Percentiles rank a stretch among this genome's conserved stretches.
These are phyloP conservation scores for Regulus satrapa DNA, from an alignment of 2,113 vertebrate species.

Conservation along the genomic window DNA sequence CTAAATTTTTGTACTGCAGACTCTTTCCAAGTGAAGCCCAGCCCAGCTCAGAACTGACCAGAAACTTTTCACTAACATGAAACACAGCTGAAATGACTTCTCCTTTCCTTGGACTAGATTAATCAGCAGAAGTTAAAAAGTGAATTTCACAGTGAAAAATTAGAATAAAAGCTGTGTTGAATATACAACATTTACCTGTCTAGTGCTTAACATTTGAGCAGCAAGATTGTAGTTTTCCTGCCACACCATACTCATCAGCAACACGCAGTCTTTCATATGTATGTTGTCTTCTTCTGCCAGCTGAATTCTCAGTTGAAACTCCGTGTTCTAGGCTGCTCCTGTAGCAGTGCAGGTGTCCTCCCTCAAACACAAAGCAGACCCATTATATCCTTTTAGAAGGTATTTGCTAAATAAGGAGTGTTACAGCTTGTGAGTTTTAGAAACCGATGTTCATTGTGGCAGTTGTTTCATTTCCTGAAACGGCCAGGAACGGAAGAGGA, in stretches of 20 bases:
- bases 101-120: not conserved
- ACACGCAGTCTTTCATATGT: not conserved
- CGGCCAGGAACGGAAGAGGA: not conserved
- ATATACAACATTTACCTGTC: not conserved
- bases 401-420: not conserved
- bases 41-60: not conserved
- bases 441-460: not conserved
- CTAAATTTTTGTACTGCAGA: not conserved
- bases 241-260: not conserved
- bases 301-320: not conserved
- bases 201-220: not conserved
- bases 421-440: not conserved
- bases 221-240: not conserved
- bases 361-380: not conserved
- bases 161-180: not conserved
- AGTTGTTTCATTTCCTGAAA: not conserved
- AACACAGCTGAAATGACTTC: not conserved
- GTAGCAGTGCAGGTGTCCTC: not conserved
- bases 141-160: not conserved
- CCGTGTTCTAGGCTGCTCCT: not conserved
- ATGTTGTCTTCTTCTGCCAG: not conserved
- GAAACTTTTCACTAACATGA: not conserved
- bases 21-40: not conserved
- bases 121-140: not conserved
- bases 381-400: not conserved